Base-by-base conservation (phyloP, 92 coral and sea anemone genomes). In the Pocillopora meandrina region DNA sequence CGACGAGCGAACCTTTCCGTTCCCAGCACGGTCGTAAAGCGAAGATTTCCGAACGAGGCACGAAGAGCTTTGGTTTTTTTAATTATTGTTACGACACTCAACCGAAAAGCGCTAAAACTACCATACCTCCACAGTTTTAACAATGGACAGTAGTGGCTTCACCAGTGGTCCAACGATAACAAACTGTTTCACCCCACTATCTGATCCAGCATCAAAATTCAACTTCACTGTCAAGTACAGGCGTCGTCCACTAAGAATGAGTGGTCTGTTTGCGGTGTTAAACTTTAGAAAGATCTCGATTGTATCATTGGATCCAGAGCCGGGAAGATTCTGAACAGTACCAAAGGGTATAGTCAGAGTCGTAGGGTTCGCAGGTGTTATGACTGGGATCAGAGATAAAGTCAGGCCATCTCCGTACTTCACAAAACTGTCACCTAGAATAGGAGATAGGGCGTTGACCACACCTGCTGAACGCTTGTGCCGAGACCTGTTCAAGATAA, bases 211-310 rank as follows among this genome's bases (percentile, higher is more conserved):
- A 79, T 91, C 82, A 71, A 74, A 92, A 2, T 60, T 21, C 57
- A 97, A 78, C 6, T 58, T 55, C 36, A 85, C 89, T 23, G 75
- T 56, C 75, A 97, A 70, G 56, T 56, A 59, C 13, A 92, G 90
- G 55, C 62, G 64, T 63, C 98, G 90, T 16, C 99, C 99, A 76
- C 98, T 95, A 21, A 97, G 85, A 26, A 91, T 79, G 65, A 95
- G 72, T 12, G 99, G 91, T 58, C 86, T 78, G 62, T 91, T 77
- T 6, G 91, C 98, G 70, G 90, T 95, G 77, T 21, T 65, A 81
- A 97, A 92, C 79, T 79, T 87, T 42, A 87, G 89, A 63, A 74
- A 72, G 12, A 97, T 71, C 36, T 86, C 89, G 15, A 95, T 77
- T 33, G 86, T 84, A 81, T 92, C 97, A 33, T 86, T 78, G 72